Base-by-base conservation (phyloP, 2,113 vertebrate species). In the Mugil cephalus region DNA sequence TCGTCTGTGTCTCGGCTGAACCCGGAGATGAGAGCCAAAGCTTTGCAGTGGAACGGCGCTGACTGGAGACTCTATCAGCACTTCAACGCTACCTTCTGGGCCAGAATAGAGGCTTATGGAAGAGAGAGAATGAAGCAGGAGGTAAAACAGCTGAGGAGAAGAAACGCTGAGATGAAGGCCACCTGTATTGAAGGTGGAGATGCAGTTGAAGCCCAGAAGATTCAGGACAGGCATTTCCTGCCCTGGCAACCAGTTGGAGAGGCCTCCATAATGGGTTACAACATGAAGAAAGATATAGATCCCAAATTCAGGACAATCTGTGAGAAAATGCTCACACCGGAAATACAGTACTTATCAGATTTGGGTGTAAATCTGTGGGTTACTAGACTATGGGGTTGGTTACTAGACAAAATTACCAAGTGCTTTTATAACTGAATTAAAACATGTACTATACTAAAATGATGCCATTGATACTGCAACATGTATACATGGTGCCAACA, bases 191-290 rank as follows among this genome's bases (percentile, higher is more conserved):
- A 96, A 0, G 96, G 96, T 0, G 95, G 94, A 13, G 87, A 15
- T 0, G 88, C 97, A 0, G 98, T 99, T 65, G 96, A 96, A 0
- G 94, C 95, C 0, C 63, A 69, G 0, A 91, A 93, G 78, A 98
- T 99, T 83, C 90, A 94, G 46, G 94, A 98, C 62, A 87, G 86
- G 0, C 93, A 87, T 79, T 94, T 99, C 89, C 93, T 93, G 55
- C 97, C 98, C 17, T 99, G 98, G 97, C 97, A 99, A 88, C 98
- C 98, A 0, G 68, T 97, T 6, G 97, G 97, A n/a, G 86, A 95
- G 76, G 92, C 93, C 45, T 95, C 95, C 79, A 99, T 99, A 88
- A 89, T 98, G 70, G 97, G 97, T 21, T 99, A 99, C 93, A 99
- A 99, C 88, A 89, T 98, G 81, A 97, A 93, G 82, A 94, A 93